Evolutionary conservation across 2,113 vertebrate genomes (phyloP).

Genomic region (Pristiophorus japonicus): DNA sequence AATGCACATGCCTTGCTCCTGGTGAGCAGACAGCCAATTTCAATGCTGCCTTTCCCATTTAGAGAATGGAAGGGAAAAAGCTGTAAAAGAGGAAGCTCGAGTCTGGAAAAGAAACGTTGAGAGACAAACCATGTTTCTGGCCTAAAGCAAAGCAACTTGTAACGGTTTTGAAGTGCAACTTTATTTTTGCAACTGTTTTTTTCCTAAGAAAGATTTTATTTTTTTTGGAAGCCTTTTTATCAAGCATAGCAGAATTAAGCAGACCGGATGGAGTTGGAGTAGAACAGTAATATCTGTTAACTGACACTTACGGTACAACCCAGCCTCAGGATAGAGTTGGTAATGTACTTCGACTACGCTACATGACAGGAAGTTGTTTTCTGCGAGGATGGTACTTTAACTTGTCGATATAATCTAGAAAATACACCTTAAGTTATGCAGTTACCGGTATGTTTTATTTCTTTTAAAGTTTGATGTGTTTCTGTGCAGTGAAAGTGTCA

Average conservation of each 20-base stretch:
- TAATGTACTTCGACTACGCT: neutral
- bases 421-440: neutral
- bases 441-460: slow-evolving; percentile 10
- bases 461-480: neutral
- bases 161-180: neutral
- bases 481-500: neutral
- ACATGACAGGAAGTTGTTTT: slow-evolving; percentile 3
- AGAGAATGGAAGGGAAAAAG: slow-evolving; percentile 12
- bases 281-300: neutral
- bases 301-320: neutral
- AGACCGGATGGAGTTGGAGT: neutral
- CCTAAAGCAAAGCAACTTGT: neutral
- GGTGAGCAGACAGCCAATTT: slow-evolving; percentile 30
- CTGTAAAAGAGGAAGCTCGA: neutral
- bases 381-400: neutral
- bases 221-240: neutral
- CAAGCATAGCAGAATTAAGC: neutral
- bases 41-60: slow-evolving; percentile 25
- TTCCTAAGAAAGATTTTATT: neutral
- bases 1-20: slow-evolving; percentile 34
- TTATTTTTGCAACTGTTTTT: neutral
- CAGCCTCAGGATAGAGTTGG: neutral
- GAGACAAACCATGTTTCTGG: neutral
- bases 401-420: neutral
- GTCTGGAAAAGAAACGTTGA: slow-evolving; percentile 1